A percentile compares a stretch with the other conserved stretches of the same genome.
These are phyloP conservation scores for Nephila pilipes DNA, from an alignment of 1,140 invertebrate species.

Conservation along the genomic window DNA sequence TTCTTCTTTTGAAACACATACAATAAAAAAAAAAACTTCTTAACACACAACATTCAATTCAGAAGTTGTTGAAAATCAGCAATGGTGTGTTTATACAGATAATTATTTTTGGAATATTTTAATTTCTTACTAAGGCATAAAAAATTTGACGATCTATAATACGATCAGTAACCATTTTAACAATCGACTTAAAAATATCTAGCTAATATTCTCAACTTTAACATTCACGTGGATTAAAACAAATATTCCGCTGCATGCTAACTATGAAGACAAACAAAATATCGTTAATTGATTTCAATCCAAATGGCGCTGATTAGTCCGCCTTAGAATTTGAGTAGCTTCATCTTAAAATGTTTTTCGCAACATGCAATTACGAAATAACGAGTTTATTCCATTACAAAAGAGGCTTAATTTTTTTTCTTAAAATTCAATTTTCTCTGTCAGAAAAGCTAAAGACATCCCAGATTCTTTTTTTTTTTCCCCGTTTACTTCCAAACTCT, in stretches of 20 bases:
- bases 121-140: no score
- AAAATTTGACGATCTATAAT: no score
- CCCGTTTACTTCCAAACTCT: conserved; percentile 1
- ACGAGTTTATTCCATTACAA: conserved; percentile 47
- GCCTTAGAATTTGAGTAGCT: background rate
- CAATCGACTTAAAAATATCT: no score
- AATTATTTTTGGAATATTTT: no score
- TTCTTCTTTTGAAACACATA: no score
- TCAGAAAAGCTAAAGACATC: conserved; percentile 14
- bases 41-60: no score
- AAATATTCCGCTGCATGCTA: background rate
- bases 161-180: no score
- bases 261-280: background rate
- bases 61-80: no score
- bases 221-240: background rate
- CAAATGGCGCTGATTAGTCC: background rate
- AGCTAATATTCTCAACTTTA: no score
- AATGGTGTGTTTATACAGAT: no score
- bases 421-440: conserved; percentile 43
- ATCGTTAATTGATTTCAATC: conserved; percentile 15
- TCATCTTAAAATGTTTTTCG: background rate
- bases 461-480: background rate
- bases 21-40: no score
- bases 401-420: background rate
- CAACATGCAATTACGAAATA: conserved; percentile 17